Percentiles rank a stretch among this genome's conserved stretches.
Conservation (phyloP, 2,888 invertebrate genomes). For the Apamea sordens region DNA sequence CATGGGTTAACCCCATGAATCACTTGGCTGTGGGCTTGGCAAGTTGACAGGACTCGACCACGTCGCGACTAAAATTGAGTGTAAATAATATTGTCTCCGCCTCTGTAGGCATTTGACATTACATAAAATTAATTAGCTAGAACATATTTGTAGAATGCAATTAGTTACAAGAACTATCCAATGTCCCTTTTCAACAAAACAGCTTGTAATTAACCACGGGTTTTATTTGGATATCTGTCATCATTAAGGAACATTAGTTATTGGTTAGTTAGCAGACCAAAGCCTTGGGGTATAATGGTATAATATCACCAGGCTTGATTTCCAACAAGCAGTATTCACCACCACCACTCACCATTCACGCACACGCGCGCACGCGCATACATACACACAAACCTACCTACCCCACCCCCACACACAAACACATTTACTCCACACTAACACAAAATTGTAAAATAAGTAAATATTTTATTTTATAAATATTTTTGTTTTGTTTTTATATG, state of each 20-base stretch:
- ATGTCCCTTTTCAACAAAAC: not conserved
- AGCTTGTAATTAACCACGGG: not conserved
- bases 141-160: slow-evolving; percentile 50
- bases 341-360: too few species aligned
- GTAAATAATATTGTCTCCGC: slow-evolving; percentile 17
- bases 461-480: too few species aligned
- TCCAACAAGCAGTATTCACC: not conserved
- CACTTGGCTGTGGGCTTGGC: slow-evolving; percentile 56
- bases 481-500: too few species aligned
- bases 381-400: too few species aligned
- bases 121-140: slow-evolving; percentile 23
- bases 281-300: not conserved
- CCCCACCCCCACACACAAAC: too few species aligned
- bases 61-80: slow-evolving; percentile 13
- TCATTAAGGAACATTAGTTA: not conserved
- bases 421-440: too few species aligned
- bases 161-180: slow-evolving; percentile 9
- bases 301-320: not conserved
- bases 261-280: not conserved
- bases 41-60: slow-evolving; percentile 47
- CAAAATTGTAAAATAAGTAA: too few species aligned
- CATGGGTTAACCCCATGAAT: slow-evolving; percentile 61
- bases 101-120: slow-evolving; percentile 37
- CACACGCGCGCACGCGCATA: too few species aligned
- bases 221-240: not conserved